Conservation (phyloP, 2,888 invertebrate species). For the Rugalucina vietnamica region DNA sequence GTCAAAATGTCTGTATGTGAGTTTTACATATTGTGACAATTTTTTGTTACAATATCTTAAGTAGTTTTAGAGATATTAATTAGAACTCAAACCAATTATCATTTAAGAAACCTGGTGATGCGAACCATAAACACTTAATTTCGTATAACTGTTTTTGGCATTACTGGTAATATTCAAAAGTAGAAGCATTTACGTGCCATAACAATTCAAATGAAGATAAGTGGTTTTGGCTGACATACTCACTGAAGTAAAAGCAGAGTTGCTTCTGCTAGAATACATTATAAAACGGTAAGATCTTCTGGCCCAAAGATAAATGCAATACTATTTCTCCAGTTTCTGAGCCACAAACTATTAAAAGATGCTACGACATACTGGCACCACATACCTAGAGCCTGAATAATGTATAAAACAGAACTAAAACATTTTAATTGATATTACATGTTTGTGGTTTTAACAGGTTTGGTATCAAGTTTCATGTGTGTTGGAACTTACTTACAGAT, state of each 20-base stretch:
- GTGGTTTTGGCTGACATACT: background rate
- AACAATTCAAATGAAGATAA: background rate
- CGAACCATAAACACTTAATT: no score
- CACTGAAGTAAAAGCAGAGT: background rate
- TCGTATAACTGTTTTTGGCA: no score
- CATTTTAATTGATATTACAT: background rate
- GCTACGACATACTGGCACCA: background rate
- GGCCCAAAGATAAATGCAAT: background rate
- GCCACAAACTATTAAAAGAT: background rate
- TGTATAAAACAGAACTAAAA: background rate
- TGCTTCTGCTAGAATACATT: no score
- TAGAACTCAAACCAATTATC: no score
- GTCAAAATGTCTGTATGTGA: background rate
- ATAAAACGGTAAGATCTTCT: background rate
- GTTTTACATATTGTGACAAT: no score
- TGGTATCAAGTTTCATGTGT: no score
- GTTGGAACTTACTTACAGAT: no score
- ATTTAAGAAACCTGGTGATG: no score
- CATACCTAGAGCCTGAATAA: background rate
- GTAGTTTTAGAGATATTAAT: no score
- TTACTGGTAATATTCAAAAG: background rate
- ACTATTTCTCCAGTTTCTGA: background rate
- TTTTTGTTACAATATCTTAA: no score
- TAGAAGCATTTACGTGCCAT: background rate
- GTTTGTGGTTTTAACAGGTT: no score